Evolutionary conservation across 2,113 vertebrate genomes (phyloP).

Genomic region (Euleptes europaea): DNA sequence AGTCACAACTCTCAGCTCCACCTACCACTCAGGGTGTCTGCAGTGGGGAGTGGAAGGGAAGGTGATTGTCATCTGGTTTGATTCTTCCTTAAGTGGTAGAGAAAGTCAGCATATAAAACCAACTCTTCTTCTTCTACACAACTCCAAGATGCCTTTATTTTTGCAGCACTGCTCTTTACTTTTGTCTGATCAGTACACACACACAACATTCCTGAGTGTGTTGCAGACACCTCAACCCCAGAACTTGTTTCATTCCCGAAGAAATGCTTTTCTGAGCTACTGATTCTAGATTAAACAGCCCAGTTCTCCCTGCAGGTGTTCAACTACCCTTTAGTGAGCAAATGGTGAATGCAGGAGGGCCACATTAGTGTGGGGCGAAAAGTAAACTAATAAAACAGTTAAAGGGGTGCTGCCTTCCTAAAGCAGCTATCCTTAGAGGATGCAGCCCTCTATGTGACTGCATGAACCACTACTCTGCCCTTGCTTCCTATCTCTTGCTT

Average conservation of each 20-base stretch:
- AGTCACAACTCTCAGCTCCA: too few relatives aligned
- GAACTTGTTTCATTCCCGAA: neutral
- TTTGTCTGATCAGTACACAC: too few relatives aligned
- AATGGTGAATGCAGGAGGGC: neutral
- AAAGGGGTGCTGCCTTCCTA: neutral
- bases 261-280: neutral
- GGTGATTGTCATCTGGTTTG: too few relatives aligned
- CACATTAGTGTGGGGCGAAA: neutral
- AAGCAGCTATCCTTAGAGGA: neutral
- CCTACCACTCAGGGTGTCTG: too few relatives aligned
- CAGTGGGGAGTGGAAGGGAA: too few relatives aligned
- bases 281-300: neutral
- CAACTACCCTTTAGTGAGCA: neutral
- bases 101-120: too few relatives aligned
- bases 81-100: too few relatives aligned
- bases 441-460: too few relatives aligned
- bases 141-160: neutral
- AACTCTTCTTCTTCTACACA: neutral
- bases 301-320: neutral
- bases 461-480: too few relatives aligned
- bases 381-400: neutral
- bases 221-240: too few relatives aligned
- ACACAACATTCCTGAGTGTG: neutral
- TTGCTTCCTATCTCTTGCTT: fast-evolving
- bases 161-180: neutral